phyloP scores from a whole-genome alignment of 2,888 invertebrate genomes.

The Listrodromus nycthemerus region DNA sequence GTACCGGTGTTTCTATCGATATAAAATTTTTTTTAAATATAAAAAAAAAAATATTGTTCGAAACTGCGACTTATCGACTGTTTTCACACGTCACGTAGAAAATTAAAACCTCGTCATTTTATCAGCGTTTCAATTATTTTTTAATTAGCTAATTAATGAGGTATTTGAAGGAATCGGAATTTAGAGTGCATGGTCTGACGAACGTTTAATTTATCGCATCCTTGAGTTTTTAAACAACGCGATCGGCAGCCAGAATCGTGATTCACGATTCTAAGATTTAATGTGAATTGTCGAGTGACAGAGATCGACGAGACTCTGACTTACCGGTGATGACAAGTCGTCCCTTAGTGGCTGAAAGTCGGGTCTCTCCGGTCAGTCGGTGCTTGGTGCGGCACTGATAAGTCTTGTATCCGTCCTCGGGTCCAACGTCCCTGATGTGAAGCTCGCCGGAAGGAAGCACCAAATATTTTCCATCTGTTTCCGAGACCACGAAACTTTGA shows the following conservation, averaged over 20 bases:
- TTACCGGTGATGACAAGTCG: conserved; percentile 97
- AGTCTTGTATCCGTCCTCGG: conserved; percentile 96
- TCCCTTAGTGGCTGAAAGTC: conserved; percentile 96
- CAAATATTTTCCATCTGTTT: conserved; percentile 96
- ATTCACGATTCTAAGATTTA: conserved; percentile 71
- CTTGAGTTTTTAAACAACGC: background rate
- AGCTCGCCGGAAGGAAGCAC: conserved; percentile 97
- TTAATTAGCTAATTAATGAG: too few relatives aligned
- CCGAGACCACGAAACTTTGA: conserved; percentile 62
- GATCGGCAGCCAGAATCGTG: conserved; percentile 73
- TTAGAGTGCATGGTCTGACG: background rate
- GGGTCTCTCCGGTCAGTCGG: conserved; percentile 95
- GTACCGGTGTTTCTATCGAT: too few relatives aligned
- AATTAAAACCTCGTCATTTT: too few relatives aligned
- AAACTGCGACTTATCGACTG: too few relatives aligned
- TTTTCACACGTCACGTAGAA: too few relatives aligned
- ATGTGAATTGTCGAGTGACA: conserved; percentile 78
- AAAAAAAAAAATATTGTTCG: too few relatives aligned
- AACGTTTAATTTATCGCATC: background rate
- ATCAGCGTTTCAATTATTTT: too few relatives aligned
- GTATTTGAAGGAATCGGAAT: background rate
- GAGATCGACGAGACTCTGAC: conserved; percentile 84
- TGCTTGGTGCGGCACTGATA: conserved; percentile 98
- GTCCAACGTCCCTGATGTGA: conserved; percentile 97
- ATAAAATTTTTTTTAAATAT: too few relatives aligned